Percentiles rank a stretch among this genome's conserved stretches.
Conservation (phyloP, 2,797 vertebrate genomes). For the Semotilus atromaculatus region DNA sequence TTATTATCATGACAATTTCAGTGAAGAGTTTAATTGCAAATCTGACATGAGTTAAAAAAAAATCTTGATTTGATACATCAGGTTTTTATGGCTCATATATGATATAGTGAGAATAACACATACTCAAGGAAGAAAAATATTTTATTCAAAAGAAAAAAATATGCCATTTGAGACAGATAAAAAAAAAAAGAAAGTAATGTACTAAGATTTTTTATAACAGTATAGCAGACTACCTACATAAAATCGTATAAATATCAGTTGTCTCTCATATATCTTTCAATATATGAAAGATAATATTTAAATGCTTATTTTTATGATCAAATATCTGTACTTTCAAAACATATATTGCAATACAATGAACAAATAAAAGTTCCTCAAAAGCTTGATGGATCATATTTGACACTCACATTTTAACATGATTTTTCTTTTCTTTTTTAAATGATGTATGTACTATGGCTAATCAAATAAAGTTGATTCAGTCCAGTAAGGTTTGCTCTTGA, state of each 20-base stretch:
- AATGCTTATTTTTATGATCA: neutral
- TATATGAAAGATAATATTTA: too few relatives aligned
- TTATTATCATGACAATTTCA: neutral
- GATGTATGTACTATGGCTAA: too few relatives aligned
- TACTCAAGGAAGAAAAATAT: neutral
- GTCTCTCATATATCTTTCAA: neutral
- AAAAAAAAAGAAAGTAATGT: too few relatives aligned
- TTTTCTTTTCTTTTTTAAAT: too few relatives aligned
- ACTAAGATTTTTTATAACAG: too few relatives aligned
- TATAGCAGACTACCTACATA: too few relatives aligned
- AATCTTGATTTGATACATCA: neutral
- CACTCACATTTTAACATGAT: too few relatives aligned
- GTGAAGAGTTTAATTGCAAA: neutral
- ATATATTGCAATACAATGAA: neutral
- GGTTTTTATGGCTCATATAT: too few relatives aligned
- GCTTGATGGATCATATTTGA: neutral
- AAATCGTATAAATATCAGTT: neutral
- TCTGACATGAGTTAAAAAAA: neutral
- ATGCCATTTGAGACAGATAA: too few relatives aligned
- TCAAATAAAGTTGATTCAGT: too few relatives aligned
- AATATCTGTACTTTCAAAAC: neutral
- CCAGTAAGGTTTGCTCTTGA: too few relatives aligned
- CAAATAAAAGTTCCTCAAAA: neutral
- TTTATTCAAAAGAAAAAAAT: too few relatives aligned
- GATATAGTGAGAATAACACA: neutral